Evolutionary conservation across 2,888 invertebrate species (phyloP).

Genomic region (Anticlea derivata): DNA sequence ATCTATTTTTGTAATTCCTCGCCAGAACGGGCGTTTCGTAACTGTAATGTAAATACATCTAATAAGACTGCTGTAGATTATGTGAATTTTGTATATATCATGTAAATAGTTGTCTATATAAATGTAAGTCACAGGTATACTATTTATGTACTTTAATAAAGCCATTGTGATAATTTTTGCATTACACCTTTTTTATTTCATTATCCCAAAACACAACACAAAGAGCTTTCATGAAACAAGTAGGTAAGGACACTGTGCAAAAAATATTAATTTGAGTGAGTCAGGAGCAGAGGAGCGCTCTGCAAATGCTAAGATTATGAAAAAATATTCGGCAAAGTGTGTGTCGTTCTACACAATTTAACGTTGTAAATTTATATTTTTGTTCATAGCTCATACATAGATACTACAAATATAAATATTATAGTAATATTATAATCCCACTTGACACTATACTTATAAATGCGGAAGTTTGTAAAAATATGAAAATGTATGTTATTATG

Average conservation of each 20-base stretch:
- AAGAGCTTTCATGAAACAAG: not conserved
- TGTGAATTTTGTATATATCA: slow-evolving; percentile 79
- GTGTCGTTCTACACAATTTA: not conserved
- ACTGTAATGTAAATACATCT: slow-evolving; percentile 80
- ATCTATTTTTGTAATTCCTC: slow-evolving; percentile 81
- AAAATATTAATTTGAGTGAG: slow-evolving; percentile 36
- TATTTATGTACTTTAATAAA: slow-evolving; percentile 84
- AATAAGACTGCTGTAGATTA: slow-evolving; percentile 83
- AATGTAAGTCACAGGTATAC: slow-evolving; percentile 79
- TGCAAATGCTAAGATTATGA: slow-evolving; percentile 36
- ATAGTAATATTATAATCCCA: too few relatives aligned
- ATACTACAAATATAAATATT: too few relatives aligned
- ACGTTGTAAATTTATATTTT: not conserved
- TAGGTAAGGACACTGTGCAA: slow-evolving; percentile 7
- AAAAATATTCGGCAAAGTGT: slow-evolving; percentile 20
- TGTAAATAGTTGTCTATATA: slow-evolving; percentile 80
- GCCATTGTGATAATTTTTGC: slow-evolving; percentile 84
- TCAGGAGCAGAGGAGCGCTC: slow-evolving; percentile 20
- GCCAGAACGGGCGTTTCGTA: slow-evolving; percentile 75
- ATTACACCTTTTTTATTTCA: slow-evolving; percentile 55
- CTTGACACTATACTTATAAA: too few relatives aligned
- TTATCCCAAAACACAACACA: slow-evolving; percentile 5
- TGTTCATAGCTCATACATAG: too few relatives aligned
- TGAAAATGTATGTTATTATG: too few relatives aligned
- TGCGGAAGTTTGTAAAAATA: too few relatives aligned